Percentiles rank a stretch among this genome's conserved stretches.
Conservation (phyloP, 2,797 vertebrate species). For the Molothrus aeneus region DNA sequence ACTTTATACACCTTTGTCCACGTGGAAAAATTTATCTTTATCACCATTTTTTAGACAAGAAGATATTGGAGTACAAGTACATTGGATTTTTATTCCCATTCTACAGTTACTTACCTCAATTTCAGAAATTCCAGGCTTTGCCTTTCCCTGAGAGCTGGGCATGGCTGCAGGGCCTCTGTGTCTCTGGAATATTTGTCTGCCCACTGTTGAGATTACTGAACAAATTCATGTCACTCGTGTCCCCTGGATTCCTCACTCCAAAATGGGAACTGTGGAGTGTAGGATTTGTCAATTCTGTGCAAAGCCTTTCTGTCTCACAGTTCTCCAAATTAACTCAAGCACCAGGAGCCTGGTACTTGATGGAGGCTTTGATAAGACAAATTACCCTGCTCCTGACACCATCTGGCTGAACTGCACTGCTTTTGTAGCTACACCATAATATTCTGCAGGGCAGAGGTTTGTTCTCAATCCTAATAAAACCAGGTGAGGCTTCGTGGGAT, state of each 20-base stretch:
- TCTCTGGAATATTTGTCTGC: background rate
- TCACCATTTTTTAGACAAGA: background rate
- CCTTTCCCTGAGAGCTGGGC: background rate
- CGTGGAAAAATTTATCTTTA: background rate
- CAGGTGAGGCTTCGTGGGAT: background rate
- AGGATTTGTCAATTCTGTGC: background rate
- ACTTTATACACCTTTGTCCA: background rate
- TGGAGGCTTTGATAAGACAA: background rate
- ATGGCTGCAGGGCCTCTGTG: background rate
- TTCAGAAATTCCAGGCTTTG: background rate
- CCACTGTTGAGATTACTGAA: background rate
- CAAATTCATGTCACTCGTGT: background rate
- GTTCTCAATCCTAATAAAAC: background rate
- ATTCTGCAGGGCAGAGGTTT: background rate
- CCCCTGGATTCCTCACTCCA: background rate
- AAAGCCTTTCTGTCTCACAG: background rate
- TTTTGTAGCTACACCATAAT: background rate
- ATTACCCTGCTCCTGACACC: background rate
- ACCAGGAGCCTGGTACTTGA: background rate
- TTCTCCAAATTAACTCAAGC: background rate
- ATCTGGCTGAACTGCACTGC: background rate
- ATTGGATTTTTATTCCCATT: background rate
- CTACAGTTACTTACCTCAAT: background rate
- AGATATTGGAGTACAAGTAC: rapidly evolving
- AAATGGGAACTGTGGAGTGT: background rate